Evolutionary conservation across 2,113 vertebrate species (phyloP).

Genomic region (Dendropsophus ebraccatus): DNA sequence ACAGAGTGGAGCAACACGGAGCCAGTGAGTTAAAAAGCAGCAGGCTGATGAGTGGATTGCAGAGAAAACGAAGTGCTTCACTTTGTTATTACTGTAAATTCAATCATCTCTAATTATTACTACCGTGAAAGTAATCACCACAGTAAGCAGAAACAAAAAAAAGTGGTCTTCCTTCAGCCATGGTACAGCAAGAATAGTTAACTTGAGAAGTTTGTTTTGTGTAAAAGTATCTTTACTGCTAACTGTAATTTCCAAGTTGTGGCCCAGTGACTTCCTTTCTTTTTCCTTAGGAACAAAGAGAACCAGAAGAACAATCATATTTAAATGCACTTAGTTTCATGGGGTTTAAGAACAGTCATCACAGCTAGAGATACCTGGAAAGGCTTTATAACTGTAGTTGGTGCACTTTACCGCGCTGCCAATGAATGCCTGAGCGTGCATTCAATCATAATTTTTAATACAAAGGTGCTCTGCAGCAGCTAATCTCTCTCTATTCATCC

Average conservation of each 20-base stretch:
- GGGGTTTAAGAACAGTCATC: slow-evolving; percentile 56
- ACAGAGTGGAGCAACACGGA: too few species aligned
- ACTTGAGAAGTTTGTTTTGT: slow-evolving; percentile 22
- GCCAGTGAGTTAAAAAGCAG: too few species aligned
- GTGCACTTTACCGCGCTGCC: slow-evolving; percentile 44
- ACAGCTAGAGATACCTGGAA: slow-evolving; percentile 52
- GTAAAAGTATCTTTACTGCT: slow-evolving; percentile 22
- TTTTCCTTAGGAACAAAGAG: slow-evolving; percentile 50
- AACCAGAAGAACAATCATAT: slow-evolving; percentile 53
- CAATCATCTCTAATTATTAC: too few species aligned
- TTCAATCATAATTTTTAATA: slow-evolving; percentile 59
- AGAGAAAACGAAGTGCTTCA: too few species aligned
- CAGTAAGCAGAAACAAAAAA: too few species aligned
- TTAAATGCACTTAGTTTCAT: slow-evolving; percentile 59
- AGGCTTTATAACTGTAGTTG: slow-evolving; percentile 50
- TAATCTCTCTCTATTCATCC: slow-evolving; percentile 58
- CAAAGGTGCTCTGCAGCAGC: slow-evolving; percentile 57
- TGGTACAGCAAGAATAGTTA: not conserved
- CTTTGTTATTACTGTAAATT: too few species aligned
- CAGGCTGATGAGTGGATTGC: too few species aligned
- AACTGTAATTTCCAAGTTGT: slow-evolving; percentile 44
- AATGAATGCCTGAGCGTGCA: slow-evolving; percentile 46
- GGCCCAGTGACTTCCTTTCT: slow-evolving; percentile 34
- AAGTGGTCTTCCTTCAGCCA: not conserved
- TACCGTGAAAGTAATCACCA: too few species aligned